Percentiles rank a stretch among this genome's conserved stretches.
phyloP scores from a whole-genome alignment of 2,113 vertebrate species.

The Sminthopsis crassicaudata region DNA sequence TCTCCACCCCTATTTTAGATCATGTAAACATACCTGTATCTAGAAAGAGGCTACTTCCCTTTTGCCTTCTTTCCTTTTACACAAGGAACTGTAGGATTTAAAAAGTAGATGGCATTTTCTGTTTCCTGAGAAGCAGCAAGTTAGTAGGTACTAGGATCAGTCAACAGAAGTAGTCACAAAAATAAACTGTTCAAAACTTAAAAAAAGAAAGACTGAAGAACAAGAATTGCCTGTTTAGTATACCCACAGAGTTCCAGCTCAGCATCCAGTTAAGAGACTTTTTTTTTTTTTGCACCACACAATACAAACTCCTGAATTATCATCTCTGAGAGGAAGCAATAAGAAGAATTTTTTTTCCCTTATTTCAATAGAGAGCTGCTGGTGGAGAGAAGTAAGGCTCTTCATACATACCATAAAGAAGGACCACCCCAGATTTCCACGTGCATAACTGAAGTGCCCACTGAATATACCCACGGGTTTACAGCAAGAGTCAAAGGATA shows the following conservation, averaged over 20 bases:
- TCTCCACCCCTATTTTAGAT: neutral
- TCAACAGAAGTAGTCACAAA: neutral
- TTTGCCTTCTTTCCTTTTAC: neutral
- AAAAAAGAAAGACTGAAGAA: neutral
- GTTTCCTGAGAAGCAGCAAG: neutral
- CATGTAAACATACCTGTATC: neutral
- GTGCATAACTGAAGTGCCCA: no score
- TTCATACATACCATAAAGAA: no score
- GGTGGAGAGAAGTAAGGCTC: no score
- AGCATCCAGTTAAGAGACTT: no score
- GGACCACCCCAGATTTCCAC: no score
- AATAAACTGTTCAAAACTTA: neutral
- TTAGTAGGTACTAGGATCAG: neutral
- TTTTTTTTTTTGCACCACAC: no score
- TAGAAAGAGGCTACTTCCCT: neutral
- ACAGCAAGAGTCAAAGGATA: no score
- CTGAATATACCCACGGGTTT: no score
- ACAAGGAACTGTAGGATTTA: neutral
- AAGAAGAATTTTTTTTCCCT: neutral
- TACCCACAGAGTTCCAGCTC: neutral
- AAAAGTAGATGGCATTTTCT: neutral
- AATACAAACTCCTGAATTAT: no score
- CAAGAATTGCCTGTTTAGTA: neutral
- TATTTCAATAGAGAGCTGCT: neutral
- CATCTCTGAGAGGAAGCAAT: neutral